Base-by-base conservation (phyloP, 2,888 invertebrate genomes). In the Thyatira batis region DNA sequence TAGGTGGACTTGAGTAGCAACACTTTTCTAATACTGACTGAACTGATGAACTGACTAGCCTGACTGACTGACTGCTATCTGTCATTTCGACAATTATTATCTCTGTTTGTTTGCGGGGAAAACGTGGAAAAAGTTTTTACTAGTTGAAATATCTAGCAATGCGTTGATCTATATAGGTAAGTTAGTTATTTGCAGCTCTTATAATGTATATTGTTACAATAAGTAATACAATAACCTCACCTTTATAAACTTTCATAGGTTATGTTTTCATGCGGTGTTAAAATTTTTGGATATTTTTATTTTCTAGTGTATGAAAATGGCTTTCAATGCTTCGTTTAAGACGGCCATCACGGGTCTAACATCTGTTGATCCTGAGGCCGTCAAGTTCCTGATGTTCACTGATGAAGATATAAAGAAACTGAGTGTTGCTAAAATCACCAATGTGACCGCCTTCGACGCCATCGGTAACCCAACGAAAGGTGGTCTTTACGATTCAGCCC, bases 401-500 rank as follows among this genome's bases (percentile, higher is more conserved):
- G 86, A 94, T 33, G 95, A 96, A 50, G 97, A 98, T 73, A 93
- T 98, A 10, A 93, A 92, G 70, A 94, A 95, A 63, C 86, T 98
- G 13, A 97, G 97, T 86, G 97, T 97, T 0, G 93, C 94, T 0
- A 96, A 97, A 87, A 94, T 99, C 43, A 94, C 94, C 1, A 97
- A 97, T 44, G 94, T 96, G 0, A 82, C 95, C 43, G 94, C 96
- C 11, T 97, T 98, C 75, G 97, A 98, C 87, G 85, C 94, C 0
- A 89, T 98, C 60, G 97, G 97, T 0, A 96, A 98, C 86, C 95
- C 98, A 1, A 88, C 95, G 3, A 92, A 93, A 51, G 97, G 96
- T 23, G 99, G 99, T n/a, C 89, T 99, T 0, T 98, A 99, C 84
- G 99, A 99, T 84, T 94, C 94, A 50, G 92, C 93, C 2, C 89